A percentile compares a stretch with the other conserved stretches of the same genome.
Evolutionary conservation across 2,888 invertebrate species (phyloP).

Genomic region (Metacarcinus magister): DNA sequence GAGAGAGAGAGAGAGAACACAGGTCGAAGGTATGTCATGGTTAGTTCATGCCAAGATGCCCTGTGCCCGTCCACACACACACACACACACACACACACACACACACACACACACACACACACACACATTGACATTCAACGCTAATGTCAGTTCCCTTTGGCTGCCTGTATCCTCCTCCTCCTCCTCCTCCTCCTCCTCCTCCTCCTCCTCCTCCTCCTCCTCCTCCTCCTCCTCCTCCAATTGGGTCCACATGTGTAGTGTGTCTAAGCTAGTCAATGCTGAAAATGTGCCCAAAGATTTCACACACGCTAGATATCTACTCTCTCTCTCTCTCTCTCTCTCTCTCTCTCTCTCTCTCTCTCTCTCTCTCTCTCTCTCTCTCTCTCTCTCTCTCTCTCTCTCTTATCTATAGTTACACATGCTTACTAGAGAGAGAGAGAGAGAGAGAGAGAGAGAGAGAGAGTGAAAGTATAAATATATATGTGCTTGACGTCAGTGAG

Average conservation of each 20-base stretch:
- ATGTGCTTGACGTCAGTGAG: constrained; percentile 1
- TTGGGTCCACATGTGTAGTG: background rate
- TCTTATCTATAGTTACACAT: constrained; percentile 17
- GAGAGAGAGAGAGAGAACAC: background rate
- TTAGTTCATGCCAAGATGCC: constrained; percentile 3
- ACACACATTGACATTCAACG: background rate
- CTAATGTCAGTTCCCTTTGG: background rate
- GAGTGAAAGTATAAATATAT: background rate
- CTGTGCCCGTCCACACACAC: background rate
- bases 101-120: constrained; percentile 60
- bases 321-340: constrained; percentile 29
- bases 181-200: constrained; percentile 21
- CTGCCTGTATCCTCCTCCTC: background rate
- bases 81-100: constrained; percentile 38
- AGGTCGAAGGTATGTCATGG: background rate
- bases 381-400: constrained; percentile 54
- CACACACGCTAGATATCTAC: background rate
- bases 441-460: background rate
- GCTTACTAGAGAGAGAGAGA: background rate
- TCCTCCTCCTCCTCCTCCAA: constrained; percentile 33
- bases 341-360: constrained; percentile 66
- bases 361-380: constrained; percentile 68
- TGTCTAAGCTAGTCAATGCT: background rate
- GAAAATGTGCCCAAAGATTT: background rate
- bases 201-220: constrained; percentile 12